Evolutionary conservation across 2,113 vertebrate genomes (phyloP).

Genomic region (Cyrtonyx montezumae): DNA sequence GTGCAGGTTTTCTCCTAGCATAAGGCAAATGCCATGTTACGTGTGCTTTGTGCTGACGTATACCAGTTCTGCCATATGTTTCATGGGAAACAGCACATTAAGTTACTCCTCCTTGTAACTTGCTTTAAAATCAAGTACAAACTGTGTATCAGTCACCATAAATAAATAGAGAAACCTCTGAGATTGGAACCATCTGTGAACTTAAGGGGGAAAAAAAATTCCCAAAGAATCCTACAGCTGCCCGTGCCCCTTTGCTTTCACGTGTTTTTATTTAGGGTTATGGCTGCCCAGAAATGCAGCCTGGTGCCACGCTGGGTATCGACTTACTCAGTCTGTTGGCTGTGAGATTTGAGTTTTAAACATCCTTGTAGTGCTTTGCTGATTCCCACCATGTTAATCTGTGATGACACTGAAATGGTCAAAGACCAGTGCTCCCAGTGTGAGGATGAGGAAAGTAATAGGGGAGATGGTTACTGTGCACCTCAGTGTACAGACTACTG

Average conservation of each 20-base stretch:
- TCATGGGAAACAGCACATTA: background rate
- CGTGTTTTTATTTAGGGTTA: background rate
- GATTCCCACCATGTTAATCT: background rate
- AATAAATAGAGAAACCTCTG: background rate
- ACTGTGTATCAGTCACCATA: background rate
- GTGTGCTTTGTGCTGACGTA: background rate
- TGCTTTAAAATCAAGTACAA: background rate
- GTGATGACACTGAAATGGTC: background rate
- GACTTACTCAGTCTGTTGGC: background rate
- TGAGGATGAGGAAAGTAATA: background rate
- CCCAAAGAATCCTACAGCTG: background rate
- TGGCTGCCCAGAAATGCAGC: background rate
- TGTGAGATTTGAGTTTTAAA: background rate
- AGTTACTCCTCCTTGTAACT: background rate
- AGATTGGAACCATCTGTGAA: background rate
- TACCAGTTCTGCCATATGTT: background rate
- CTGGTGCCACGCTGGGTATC: background rate
- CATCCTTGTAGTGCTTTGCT: background rate
- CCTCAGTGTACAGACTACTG: background rate
- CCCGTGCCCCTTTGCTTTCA: background rate
- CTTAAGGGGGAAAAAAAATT: background rate
- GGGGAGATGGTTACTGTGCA: too few species aligned
- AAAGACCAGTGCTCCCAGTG: background rate
- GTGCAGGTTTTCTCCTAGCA: background rate
- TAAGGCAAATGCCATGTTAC: background rate